A percentile compares a stretch with the other conserved stretches of the same genome.
These are phyloP conservation scores for Nyleta sp. DNA, from an alignment of 2,888 invertebrate genomes.

Conservation along the genomic window DNA sequence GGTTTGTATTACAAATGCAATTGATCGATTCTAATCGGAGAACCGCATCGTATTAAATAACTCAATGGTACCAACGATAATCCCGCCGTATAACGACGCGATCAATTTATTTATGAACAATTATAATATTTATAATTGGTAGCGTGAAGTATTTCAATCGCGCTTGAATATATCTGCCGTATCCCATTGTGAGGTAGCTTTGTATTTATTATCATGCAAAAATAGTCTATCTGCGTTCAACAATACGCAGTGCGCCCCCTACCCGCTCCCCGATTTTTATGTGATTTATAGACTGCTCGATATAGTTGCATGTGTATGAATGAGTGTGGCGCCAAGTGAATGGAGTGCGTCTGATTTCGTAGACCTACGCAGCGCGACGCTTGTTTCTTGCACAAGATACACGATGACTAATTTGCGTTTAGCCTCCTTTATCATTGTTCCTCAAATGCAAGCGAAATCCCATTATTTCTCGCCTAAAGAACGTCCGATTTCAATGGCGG, in stretches of 20 bases:
- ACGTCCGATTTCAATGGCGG: conserved; percentile 1
- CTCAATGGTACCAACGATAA: no score
- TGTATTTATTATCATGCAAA: conserved; percentile 57
- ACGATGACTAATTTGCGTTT: conserved; percentile 77
- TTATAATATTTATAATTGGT: conserved; percentile 48
- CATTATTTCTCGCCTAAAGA: neutral
- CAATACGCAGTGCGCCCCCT: conserved; percentile 42
- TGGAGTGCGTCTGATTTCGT: conserved; percentile 80
- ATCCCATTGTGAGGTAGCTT: conserved; percentile 51
- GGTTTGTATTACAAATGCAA: no score
- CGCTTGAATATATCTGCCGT: conserved; percentile 43
- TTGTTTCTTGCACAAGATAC: conserved; percentile 61
- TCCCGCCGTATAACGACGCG: conserved; percentile 16
- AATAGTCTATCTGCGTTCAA: conserved; percentile 50
- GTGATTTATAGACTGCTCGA: conserved; percentile 59
- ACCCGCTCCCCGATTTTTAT: conserved; percentile 39
- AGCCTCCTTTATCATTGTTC: conserved; percentile 50
- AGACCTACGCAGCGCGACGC: conserved; percentile 73
- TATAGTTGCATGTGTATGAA: conserved; percentile 74
- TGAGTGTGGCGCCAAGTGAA: conserved; percentile 83
- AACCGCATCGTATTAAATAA: no score
- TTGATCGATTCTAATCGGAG: no score
- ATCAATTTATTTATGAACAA: conserved; percentile 45
- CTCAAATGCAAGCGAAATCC: conserved; percentile 7
- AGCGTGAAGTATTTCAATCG: conserved; percentile 43